phyloP scores from a whole-genome alignment of 1,140 invertebrate genomes.

The Lepidotrigona ventralis region DNA sequence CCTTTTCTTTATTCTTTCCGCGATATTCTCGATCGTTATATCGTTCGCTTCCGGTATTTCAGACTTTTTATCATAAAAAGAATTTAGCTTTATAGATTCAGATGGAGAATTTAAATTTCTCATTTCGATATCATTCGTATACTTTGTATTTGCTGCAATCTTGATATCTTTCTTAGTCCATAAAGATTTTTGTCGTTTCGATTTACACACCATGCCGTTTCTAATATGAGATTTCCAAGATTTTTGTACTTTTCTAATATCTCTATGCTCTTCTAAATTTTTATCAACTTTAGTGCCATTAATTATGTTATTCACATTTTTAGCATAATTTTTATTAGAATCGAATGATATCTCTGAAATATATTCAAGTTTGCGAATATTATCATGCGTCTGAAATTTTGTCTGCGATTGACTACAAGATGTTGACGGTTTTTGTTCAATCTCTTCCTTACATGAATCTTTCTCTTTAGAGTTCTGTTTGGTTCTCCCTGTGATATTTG shows the following conservation, averaged over 20 bases:
- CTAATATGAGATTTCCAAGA: constrained; percentile 47
- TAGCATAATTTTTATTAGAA: constrained; percentile 76
- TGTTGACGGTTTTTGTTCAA: constrained; percentile 59
- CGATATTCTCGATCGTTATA: constrained; percentile 73
- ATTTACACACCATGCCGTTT: constrained; percentile 62
- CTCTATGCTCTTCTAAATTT: constrained; percentile 61
- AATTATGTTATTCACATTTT: constrained; percentile 63
- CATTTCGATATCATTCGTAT: constrained; percentile 19
- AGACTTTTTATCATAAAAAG: constrained; percentile 16
- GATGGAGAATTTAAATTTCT: constrained; percentile 12
- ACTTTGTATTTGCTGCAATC: constrained; percentile 8
- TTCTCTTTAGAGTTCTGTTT: constrained; percentile 54
- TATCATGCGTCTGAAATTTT: constrained; percentile 55
- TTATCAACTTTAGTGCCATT: constrained; percentile 72
- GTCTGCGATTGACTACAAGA: constrained; percentile 47
- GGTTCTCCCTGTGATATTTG: constrained; percentile 65
- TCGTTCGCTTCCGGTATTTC: constrained; percentile 36
- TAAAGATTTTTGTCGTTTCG: constrained; percentile 54
- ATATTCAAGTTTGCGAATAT: constrained; percentile 57
- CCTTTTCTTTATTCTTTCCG: constrained; percentile 76
- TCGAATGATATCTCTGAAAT: constrained; percentile 66
- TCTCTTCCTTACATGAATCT: constrained; percentile 22
- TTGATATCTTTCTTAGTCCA: constrained; percentile 37
- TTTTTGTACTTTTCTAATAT: constrained; percentile 49
- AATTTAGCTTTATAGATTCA: constrained; percentile 13